Base-by-base conservation (phyloP, 2,888 invertebrate genomes). In the Argyresthia goedartella region DNA sequence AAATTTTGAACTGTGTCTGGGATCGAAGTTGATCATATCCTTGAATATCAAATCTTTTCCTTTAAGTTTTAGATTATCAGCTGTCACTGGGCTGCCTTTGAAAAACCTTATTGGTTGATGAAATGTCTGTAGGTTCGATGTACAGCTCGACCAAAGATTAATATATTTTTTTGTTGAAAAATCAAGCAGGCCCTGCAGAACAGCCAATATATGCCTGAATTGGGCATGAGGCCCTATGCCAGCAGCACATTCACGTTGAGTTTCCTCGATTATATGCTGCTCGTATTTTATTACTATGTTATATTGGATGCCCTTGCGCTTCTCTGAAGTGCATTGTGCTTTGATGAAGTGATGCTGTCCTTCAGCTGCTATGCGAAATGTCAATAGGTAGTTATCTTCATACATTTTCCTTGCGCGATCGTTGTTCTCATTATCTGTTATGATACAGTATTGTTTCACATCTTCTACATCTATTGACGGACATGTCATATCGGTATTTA, bases 171-270 rank as follows among this genome's bases (percentile, higher is more conserved):
- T 48, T 48, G 6, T n/a, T 35, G 34, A n/a, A n/a, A 48, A 35
- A 14, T 48, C 48, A 7, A 48, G 13, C n/a, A 48, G 9, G n/a
- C 48, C 35, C 9, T 9, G n/a, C 35, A 48, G 33, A 6, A 48
- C 10, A n/a, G 13, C 48, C 11, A 34, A 14, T 6, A 48, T 14
- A 35, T 48, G 48, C 48, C 35, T 48, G 48, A 34, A 48, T 48
- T 48, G 48, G 8, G 48, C 34, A 34, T 48, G 14, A 8, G 36
- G 48, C 7, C 48, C 48, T n/a, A 48, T 48, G 10, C 48, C 48
- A 34, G 48, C 48, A 34, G 48, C 48, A 48, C 36, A 48, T 34
- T 48, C 48, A 48, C 48, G 35, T 13, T 48, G 48, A 9, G 49
- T 39, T 46, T 52, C 51, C 9, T 43, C 3, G 1, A 52, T 7